Evolutionary conservation across 1,140 invertebrate genomes (phyloP).

Genomic region (Drosophila fuyamai): DNA sequence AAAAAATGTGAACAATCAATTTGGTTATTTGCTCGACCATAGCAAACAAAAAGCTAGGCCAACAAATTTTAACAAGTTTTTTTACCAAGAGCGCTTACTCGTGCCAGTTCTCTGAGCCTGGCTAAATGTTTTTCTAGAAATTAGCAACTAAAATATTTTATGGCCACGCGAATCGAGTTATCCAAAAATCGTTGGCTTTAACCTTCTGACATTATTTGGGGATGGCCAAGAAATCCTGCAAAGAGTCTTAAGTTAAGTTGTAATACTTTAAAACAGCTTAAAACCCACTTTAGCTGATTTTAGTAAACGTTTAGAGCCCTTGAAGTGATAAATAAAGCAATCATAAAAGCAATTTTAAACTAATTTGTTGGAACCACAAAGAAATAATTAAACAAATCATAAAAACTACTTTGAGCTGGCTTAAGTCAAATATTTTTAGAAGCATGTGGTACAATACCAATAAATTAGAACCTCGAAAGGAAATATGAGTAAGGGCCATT

Average conservation of each 20-base stretch:
- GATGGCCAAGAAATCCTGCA: neutral
- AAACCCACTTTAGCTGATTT: too few species aligned
- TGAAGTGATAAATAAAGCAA: too few species aligned
- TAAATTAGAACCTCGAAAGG: neutral
- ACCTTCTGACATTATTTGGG: constrained; percentile 12
- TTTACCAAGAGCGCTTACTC: constrained; percentile 46
- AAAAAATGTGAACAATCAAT: constrained; percentile 82
- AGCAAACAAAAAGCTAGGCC: constrained; percentile 55
- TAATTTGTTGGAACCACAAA: too few species aligned
- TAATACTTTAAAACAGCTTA: neutral
- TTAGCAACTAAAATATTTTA: constrained; percentile 56
- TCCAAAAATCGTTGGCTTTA: constrained; percentile 17
- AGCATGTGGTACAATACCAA: neutral
- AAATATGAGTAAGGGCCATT: neutral
- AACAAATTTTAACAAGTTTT: constrained; percentile 80
- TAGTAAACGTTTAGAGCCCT: too few species aligned
- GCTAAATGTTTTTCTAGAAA: constrained; percentile 54
- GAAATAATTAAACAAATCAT: too few species aligned
- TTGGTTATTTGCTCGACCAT: constrained; percentile 62
- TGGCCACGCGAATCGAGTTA: constrained; percentile 51
- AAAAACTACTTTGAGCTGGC: too few species aligned
- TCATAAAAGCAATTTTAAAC: too few species aligned
- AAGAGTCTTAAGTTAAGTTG: neutral
- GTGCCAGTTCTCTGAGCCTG: constrained; percentile 34
- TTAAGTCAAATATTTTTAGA: neutral